A percentile compares a stretch with the other conserved stretches of the same genome.
Evolutionary conservation across 1,140 invertebrate species (phyloP).

Genomic region (Drosophila mayri): DNA sequence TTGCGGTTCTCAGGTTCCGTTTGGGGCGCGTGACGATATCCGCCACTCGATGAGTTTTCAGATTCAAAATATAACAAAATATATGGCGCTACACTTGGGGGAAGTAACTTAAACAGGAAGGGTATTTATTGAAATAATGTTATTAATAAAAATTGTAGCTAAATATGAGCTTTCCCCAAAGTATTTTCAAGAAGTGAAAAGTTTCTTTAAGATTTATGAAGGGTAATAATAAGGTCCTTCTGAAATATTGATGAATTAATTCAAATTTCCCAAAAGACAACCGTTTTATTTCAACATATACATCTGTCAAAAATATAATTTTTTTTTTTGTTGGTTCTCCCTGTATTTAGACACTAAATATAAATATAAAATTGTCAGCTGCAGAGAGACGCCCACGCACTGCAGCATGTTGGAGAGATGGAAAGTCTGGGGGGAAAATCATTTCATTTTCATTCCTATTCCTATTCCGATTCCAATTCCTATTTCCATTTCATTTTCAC

Average conservation of each 20-base stretch:
- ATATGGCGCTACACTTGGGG: not conserved
- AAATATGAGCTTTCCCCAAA: no score
- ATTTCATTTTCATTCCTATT: conserved; percentile 48
- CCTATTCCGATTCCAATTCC: conserved; percentile 24
- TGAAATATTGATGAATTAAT: not conserved
- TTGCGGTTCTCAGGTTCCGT: conserved; percentile 39
- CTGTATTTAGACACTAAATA: conserved; percentile 34
- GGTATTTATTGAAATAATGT: not conserved
- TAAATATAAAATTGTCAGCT: conserved; percentile 81
- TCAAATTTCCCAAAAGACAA: not conserved
- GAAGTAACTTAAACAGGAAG: not conserved
- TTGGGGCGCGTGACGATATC: conserved; percentile 55
- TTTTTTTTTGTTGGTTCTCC: not conserved
- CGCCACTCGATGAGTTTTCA: conserved; percentile 28
- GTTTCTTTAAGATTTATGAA: no score
- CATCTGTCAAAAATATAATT: conserved; percentile 3
- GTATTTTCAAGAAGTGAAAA: no score
- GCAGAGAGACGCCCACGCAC: conserved; percentile 73
- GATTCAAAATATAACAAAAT: conserved; percentile 32
- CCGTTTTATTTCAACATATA: not conserved
- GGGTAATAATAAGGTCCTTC: no score
- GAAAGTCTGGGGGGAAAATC: conserved; percentile 42
- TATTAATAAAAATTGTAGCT: not conserved
- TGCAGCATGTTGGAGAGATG: conserved; percentile 55
- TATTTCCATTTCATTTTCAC: conserved; percentile 57